Conservation (phyloP, 2,797 vertebrate genomes). For the Poeciliopsis infans region DNA sequence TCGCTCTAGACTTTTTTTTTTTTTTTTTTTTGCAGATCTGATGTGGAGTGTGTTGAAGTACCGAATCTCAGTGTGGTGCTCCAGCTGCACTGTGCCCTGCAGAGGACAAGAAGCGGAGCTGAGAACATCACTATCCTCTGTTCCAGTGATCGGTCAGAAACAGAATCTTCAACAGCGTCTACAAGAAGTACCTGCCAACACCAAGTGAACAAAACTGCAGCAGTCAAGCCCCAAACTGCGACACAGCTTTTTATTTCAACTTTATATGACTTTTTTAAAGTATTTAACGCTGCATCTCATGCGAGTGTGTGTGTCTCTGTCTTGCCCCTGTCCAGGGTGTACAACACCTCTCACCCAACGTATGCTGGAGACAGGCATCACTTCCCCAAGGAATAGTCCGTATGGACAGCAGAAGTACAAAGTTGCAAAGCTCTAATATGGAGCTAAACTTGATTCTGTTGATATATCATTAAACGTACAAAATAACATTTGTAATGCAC, state of each 20-base stretch:
- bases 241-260: not conserved
- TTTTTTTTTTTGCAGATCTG: not conserved
- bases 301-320: not conserved
- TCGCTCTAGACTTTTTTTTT: too few relatives aligned
- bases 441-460: not conserved
- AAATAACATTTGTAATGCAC: too few relatives aligned
- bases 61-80: not conserved
- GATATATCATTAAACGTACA: not conserved
- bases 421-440: not conserved
- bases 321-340: not conserved
- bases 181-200: not conserved
- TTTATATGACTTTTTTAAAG: not conserved
- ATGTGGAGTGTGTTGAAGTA: not conserved
- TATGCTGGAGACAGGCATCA: not conserved
- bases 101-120: not conserved
- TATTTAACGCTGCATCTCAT: not conserved
- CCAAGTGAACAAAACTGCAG: not conserved
- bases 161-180: not conserved
- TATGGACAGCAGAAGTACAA: not conserved
- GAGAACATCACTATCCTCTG: not conserved
- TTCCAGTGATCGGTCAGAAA: not conserved
- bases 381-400: not conserved
- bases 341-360: not conserved
- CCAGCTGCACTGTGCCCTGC: not conserved
- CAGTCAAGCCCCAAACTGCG: not conserved